These are phyloP conservation scores for Xenopus laevis DNA, from an alignment of 2,113 vertebrate species.

Conservation along the genomic window DNA sequence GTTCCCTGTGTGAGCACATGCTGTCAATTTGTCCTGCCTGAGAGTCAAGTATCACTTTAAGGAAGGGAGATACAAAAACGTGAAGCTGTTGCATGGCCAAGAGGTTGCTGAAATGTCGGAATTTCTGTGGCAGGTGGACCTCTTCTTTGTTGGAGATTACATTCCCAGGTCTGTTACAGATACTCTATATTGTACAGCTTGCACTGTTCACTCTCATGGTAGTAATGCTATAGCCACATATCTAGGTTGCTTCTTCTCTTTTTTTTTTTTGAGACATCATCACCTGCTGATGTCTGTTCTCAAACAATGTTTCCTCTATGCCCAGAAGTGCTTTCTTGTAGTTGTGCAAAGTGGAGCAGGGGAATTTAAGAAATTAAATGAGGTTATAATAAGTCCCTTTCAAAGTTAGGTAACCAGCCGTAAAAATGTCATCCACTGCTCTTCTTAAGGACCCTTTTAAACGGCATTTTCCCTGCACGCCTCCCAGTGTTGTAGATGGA, in stretches of 20 bases:
- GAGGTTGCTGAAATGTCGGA: constrained; percentile 1
- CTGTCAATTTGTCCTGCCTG: neutral
- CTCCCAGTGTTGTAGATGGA: neutral
- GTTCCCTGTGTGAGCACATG: neutral
- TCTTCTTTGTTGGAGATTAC: neutral
- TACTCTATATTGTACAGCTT: constrained; percentile 13
- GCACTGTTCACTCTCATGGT: constrained; percentile 11
- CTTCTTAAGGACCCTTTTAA: neutral
- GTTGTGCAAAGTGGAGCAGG: neutral
- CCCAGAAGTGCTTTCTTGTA: neutral
- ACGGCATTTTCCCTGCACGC: neutral
- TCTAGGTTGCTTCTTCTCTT: constrained; percentile 2
- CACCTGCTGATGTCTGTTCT: neutral
- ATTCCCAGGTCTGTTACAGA: neutral
- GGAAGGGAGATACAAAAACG: neutral
- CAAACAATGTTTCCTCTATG: too few relatives aligned
- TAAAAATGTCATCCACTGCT: too few relatives aligned
- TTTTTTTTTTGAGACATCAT: neutral
- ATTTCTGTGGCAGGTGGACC: neutral
- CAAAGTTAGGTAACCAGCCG: too few relatives aligned
- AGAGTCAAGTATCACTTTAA: constrained; percentile 12
- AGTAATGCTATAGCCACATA: constrained; percentile 1
- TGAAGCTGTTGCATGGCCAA: neutral
- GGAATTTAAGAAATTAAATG: too few relatives aligned
- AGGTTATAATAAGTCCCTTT: too few relatives aligned